Evolutionary conservation across 1,140 invertebrate species (phyloP), one percentile per base, ranked within the genome.

Genomic region (Ceratosolen fusciceps): DNA sequence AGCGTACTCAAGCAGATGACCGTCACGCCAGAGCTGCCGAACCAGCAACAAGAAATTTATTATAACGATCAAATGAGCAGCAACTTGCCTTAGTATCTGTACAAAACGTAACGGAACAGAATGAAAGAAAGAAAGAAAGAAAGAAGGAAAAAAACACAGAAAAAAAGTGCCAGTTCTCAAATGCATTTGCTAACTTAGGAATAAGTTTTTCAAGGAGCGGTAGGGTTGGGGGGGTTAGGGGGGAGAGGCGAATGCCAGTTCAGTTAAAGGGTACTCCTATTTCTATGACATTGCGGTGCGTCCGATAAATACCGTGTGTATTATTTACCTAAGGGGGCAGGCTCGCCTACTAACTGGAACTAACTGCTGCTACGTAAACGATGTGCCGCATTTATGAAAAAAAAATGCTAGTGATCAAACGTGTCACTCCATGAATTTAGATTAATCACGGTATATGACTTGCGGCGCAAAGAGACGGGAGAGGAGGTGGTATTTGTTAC

Each of bases 361-460:
- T n/a, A n/a, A 54, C 56, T 79, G 71, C 29, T 79, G 77, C 71
- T 56, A 54, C 56, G 54, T 26, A 54, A 65, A 24, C 70, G 70
- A 72, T 76, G 34, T 72, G 71, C 52, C 49, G 72, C 74, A 80
- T 80, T 76, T 80, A 52, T n/a, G n/a, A n/a, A n/a, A n/a, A n/a
- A 67, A 77, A 60, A 77, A 76, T 81, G 74, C 60, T 77, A 73
- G 68, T 77, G 58, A 72, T 81, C 24, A 43, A 77, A n/a, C n/a
- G n/a, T n/a, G n/a, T n/a, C n/a, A n/a, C n/a, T n/a, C n/a, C n/a
- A n/a, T n/a, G n/a, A n/a, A n/a, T n/a, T n/a, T n/a, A n/a, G n/a
- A 76, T 75, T 72, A 29, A 80, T 80, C 68, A 75, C 52, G 47
- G 19, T 74, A 58, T 49, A 56, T 68, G 62, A 56, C n/a, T 24